Base-by-base conservation (phyloP, 2,888 invertebrate genomes). In the Parnassius mnemosyne region DNA sequence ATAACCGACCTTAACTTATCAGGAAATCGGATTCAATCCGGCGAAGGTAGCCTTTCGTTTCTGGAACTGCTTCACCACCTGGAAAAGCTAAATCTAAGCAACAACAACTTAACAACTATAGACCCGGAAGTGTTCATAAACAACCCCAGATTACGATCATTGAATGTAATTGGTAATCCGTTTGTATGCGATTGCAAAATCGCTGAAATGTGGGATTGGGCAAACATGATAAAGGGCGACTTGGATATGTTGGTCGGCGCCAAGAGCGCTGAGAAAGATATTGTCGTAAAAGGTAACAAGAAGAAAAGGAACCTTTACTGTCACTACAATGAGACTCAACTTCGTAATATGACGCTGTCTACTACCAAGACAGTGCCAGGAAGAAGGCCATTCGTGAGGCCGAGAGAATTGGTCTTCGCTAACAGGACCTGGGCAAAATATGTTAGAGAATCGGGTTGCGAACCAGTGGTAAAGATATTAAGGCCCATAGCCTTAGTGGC, bases 381-480 rank as follows among this genome's bases (percentile, higher is more conserved):
- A 5, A 83, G 93, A 65, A 86, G 93, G 57, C 92, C 93, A 1
- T 93, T 93, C 69, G 85, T 91, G 16, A 93, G 94, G 68, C 93
- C 92, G 0, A 91, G 93, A 68, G 93, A 93, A 68, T 73, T 93
- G 41, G 92, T 93, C 0, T 87, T 86, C 63, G 92, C 94, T 0
- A 93, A 93, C 69, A 92, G 94, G 68, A 95, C 95, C 0, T 95
- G 95, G 95, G 94, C 95, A 1, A 94, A 95, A 76, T 95, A 94
- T 71, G 93, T 94, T 9, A 87, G 94, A 60, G 94, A 95, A 74
- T 94, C 94, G 0, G 93, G 92, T 25, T 95, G 94, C 72, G 93
- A 87, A 56, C 92, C 91, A 0, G 89, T 92, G 2, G 92, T 92
- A 7, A 91, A 91, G 68, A 92, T 92, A 61, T 70, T 92, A 43